Percentiles rank a stretch among this genome's conserved stretches.
These are phyloP conservation scores for Latrodectus hesperus DNA, from an alignment of 2,888 invertebrate genomes.

Conservation along the genomic window DNA sequence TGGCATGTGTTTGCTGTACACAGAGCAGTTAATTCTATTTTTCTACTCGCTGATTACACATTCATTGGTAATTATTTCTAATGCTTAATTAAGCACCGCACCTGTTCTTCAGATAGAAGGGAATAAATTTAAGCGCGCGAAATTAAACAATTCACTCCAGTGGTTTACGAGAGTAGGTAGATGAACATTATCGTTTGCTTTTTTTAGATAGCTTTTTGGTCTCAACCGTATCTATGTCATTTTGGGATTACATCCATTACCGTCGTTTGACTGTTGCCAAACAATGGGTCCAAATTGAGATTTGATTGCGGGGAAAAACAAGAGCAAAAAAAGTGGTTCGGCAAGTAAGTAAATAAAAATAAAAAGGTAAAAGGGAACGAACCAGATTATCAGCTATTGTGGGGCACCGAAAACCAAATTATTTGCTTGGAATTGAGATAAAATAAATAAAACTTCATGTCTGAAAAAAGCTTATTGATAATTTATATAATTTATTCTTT, in stretches of 20 bases:
- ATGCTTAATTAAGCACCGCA: conserved; percentile 30
- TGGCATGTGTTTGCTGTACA: not conserved
- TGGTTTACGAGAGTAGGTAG: not conserved
- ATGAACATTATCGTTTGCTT: not conserved
- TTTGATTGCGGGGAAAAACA: conserved; percentile 10
- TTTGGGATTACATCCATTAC: conserved; percentile 30
- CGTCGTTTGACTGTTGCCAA: conserved; percentile 32
- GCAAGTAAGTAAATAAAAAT: not conserved
- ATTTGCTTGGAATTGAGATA: too few species aligned
- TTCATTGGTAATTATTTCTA: not conserved
- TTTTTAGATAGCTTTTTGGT: not conserved
- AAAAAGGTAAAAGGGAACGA: not conserved
- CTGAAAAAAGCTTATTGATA: too few species aligned
- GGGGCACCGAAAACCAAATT: not conserved
- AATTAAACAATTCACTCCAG: conserved; percentile 32
- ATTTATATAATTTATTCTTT: too few species aligned
- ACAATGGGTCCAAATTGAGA: conserved; percentile 46
- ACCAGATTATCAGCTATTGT: not conserved
- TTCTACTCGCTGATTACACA: conserved; percentile 4
- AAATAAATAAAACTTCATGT: too few species aligned
- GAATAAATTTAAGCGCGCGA: conserved; percentile 26
- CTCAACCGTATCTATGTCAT: conserved; percentile 8
- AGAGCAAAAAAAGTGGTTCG: conserved; percentile 7
- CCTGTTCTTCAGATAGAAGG: conserved; percentile 17
- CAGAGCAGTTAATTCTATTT: conserved; percentile 16